phyloP scores from a whole-genome alignment of 2,113 vertebrate species.

The Pelecanus crispus region DNA sequence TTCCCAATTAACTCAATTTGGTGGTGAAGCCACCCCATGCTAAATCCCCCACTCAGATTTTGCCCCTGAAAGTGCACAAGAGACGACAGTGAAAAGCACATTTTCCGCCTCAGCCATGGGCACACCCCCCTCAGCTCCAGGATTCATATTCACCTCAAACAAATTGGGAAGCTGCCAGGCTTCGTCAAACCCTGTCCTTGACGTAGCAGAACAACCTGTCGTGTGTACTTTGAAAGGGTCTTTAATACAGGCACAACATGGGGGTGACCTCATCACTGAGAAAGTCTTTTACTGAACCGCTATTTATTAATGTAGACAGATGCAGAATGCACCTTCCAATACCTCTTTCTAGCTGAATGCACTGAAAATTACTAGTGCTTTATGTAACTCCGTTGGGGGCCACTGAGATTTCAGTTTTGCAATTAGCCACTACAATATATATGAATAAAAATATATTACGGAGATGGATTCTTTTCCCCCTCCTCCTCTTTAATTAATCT shows the following conservation, averaged over 20 bases:
- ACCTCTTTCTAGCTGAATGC: neutral
- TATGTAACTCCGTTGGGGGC: neutral
- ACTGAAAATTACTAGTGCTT: constrained; percentile 8
- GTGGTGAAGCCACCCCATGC: neutral
- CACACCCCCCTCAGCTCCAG: neutral
- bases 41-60: neutral
- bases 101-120: neutral
- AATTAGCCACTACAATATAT: neutral
- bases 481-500: neutral
- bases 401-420: constrained; percentile 14
- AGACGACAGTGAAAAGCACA: neutral
- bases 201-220: neutral
- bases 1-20: neutral
- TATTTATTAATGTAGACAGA: constrained; percentile 36
- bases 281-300: neutral
- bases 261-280: neutral
- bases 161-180: neutral
- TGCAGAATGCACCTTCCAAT: constrained; percentile 18
- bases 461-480: neutral
- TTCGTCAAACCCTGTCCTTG: neutral
- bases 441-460: neutral
- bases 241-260: neutral
- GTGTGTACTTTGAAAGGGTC: neutral
- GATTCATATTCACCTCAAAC: neutral
- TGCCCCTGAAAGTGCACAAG: fast-evolving